These are phyloP conservation scores for Zygaena filipendulae DNA, from an alignment of 2,888 invertebrate genomes.

Conservation along the genomic window DNA sequence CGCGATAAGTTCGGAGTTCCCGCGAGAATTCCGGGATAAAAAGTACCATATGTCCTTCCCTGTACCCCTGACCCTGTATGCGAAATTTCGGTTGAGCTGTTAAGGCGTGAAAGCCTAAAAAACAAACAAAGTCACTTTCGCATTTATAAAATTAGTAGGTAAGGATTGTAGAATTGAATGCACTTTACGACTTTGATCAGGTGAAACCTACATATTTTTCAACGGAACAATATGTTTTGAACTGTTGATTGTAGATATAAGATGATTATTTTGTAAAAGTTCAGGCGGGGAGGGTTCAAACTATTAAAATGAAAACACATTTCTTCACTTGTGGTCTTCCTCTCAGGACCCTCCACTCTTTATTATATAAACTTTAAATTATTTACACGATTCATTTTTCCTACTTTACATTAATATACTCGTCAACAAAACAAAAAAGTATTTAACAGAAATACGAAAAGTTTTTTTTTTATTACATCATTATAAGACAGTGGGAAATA, in stretches of 20 bases:
- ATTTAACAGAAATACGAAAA: conserved; percentile 59
- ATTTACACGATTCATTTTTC: conserved; percentile 62
- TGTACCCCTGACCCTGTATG: no score
- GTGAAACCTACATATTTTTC: no score
- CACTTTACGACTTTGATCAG: no score
- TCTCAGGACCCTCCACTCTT: conserved; percentile 58
- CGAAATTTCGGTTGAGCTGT: neutral
- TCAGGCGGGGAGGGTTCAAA: no score
- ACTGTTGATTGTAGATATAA: no score
- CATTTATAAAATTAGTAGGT: neutral
- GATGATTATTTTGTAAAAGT: no score
- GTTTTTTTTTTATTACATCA: conserved; percentile 50
- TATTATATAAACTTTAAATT: conserved; percentile 69
- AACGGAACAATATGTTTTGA: no score
- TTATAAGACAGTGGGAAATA: conserved; percentile 43
- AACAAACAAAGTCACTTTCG: neutral
- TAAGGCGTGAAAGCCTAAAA: neutral
- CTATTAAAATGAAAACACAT: no score
- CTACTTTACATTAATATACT: conserved; percentile 66
- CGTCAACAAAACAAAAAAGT: conserved; percentile 50
- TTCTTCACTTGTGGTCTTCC: conserved; percentile 42
- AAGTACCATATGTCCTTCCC: no score
- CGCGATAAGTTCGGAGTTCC: no score
- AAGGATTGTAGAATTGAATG: no score
- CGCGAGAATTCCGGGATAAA: neutral